These are phyloP conservation scores for Rhyacichthys aspro DNA, from an alignment of 2,797 vertebrate species.

Conservation along the genomic window DNA sequence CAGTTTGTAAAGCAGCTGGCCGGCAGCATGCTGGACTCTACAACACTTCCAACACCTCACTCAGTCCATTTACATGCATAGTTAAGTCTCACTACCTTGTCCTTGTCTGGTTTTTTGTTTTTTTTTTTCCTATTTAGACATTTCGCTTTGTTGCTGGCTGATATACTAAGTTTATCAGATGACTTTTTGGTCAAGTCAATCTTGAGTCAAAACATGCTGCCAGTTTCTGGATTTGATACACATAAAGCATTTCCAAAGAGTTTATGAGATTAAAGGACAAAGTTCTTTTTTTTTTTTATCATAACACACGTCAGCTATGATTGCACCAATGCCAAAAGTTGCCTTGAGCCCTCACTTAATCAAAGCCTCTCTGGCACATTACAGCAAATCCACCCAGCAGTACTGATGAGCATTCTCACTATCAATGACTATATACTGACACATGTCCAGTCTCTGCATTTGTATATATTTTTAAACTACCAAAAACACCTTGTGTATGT, in stretches of 20 bases:
- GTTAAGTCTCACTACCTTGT: neutral
- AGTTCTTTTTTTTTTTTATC: neutral
- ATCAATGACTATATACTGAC: neutral
- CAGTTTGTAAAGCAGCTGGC: conserved; percentile 18
- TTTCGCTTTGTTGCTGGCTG: neutral
- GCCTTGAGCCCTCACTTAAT: neutral
- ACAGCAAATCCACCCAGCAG: neutral
- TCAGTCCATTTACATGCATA: neutral
- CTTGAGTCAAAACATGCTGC: neutral
- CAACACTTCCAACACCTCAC: conserved; percentile 11
- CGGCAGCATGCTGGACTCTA: conserved; percentile 8
- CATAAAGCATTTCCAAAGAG: neutral
- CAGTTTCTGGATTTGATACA: conserved; percentile 1
- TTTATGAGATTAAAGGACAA: neutral
- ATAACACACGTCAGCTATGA: neutral
- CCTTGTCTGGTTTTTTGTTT: conserved; percentile 1
- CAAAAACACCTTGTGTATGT: no score
- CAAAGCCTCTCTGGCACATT: neutral
- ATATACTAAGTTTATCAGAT: no score
- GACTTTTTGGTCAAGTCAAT: neutral
- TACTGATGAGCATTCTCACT: neutral
- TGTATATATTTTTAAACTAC: neutral
- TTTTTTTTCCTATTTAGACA: no score
- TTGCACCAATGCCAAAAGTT: neutral
- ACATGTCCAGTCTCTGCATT: neutral